Evolutionary conservation across 2,888 invertebrate species (phyloP).

Genomic region (Scaptodrosophila latifasciaeformis): DNA sequence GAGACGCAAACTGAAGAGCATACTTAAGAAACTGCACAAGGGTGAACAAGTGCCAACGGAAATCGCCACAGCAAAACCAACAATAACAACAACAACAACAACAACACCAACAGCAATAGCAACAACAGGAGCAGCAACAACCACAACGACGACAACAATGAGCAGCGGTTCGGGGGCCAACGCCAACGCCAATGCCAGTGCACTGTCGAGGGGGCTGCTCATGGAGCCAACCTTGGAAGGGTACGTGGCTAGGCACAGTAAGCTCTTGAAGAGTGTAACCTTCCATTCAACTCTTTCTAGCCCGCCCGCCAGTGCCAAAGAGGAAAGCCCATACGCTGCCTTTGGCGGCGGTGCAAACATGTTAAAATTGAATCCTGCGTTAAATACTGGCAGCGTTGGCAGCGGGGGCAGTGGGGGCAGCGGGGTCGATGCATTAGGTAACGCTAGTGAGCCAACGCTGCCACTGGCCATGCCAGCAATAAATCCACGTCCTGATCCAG

Average conservation of each 20-base stretch:
- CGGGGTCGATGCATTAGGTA: slow-evolving; percentile 16
- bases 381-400: not conserved
- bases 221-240: slow-evolving; percentile 91
- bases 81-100: slow-evolving; percentile 75
- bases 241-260: slow-evolving; percentile 90
- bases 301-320: slow-evolving; percentile 79
- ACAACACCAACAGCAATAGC: slow-evolving; percentile 25
- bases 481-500: not conserved
- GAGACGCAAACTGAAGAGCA: slow-evolving; percentile 87
- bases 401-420: slow-evolving; percentile 6
- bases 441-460: slow-evolving; percentile 4
- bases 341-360: slow-evolving; percentile 26
- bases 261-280: slow-evolving; percentile 91
- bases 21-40: slow-evolving; percentile 88
- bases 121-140: slow-evolving; percentile 70
- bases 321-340: slow-evolving; percentile 41
- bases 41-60: slow-evolving; percentile 72
- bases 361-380: too few relatives aligned
- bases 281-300: slow-evolving; percentile 91
- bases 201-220: slow-evolving; percentile 78
- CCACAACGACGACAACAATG: slow-evolving; percentile 75
- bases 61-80: slow-evolving; percentile 64
- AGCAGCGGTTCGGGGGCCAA: slow-evolving; percentile 34
- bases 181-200: slow-evolving; percentile 26
- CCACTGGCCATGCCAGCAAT: slow-evolving; percentile 1